Evolutionary conservation across 1,140 invertebrate genomes (phyloP).

Genomic region (Sweltsa coloradensis): DNA sequence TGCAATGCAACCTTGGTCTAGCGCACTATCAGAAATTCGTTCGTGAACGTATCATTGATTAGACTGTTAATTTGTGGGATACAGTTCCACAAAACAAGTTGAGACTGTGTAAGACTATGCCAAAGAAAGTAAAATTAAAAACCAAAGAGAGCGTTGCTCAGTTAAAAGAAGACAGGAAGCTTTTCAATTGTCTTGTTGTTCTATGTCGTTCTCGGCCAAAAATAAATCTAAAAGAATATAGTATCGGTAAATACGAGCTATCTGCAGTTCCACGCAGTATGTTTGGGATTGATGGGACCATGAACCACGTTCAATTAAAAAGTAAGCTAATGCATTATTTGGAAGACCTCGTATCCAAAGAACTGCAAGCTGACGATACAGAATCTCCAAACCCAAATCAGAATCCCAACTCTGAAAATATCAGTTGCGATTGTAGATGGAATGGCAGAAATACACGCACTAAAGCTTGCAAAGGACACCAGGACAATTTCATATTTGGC

Average conservation of each 20-base stretch:
- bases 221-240: slow-evolving; percentile 3
- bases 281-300: slow-evolving; percentile 5
- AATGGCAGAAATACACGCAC: slow-evolving; percentile 5
- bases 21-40: slow-evolving; percentile 7
- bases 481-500: not conserved
- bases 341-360: slow-evolving; percentile 1
- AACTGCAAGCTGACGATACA: not conserved
- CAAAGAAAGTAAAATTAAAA: slow-evolving; percentile 5
- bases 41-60: not conserved
- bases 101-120: slow-evolving; percentile 1
- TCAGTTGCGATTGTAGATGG: slow-evolving; percentile 6
- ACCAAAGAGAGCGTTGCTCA: not conserved
- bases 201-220: slow-evolving; percentile 3
- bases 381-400: not conserved
- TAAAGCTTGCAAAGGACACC: not conserved
- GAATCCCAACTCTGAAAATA: not conserved
- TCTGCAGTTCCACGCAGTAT: slow-evolving; percentile 2
- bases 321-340: slow-evolving; percentile 7
- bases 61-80: slow-evolving; percentile 6
- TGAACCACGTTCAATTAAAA: slow-evolving; percentile 2
- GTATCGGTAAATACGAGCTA: slow-evolving; percentile 2
- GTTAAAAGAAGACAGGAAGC: slow-evolving; percentile 6
- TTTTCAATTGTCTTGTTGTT: slow-evolving; percentile 7
- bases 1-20: slow-evolving; percentile 1
- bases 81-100: slow-evolving; percentile 4